These are phyloP conservation scores for Sisyra terminalis DNA, from an alignment of 2,888 invertebrate species.

Conservation along the genomic window DNA sequence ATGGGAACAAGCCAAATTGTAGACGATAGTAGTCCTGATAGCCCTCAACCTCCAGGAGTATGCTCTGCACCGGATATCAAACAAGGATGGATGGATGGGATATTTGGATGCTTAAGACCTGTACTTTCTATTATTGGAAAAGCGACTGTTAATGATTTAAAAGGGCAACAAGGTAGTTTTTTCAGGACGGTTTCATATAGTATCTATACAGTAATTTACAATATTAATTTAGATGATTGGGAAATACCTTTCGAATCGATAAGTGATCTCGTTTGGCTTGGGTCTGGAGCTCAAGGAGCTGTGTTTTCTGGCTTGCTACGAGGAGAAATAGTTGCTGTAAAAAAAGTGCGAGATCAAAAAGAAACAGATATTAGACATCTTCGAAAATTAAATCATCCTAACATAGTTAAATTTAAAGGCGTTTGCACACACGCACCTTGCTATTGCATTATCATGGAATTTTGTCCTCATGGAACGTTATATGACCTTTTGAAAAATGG, in stretches of 20 bases:
- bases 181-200: background rate
- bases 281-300: slow-evolving; percentile 91
- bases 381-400: slow-evolving; percentile 84
- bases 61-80: slow-evolving; percentile 24
- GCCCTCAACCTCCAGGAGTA: slow-evolving; percentile 21
- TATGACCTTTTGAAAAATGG: slow-evolving; percentile 76
- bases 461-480: slow-evolving; percentile 86
- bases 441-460: slow-evolving; percentile 97
- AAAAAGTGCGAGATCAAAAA: slow-evolving; percentile 81
- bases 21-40: slow-evolving; percentile 31
- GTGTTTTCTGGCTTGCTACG: slow-evolving; percentile 78
- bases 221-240: slow-evolving; percentile 58
- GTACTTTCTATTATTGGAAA: slow-evolving; percentile 78
- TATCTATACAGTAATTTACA: background rate
- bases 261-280: slow-evolving; percentile 76
- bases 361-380: slow-evolving; percentile 90
- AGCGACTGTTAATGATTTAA: slow-evolving; percentile 51
- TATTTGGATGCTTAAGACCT: slow-evolving; percentile 77
- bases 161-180: slow-evolving; percentile 35
- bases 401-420: slow-evolving; percentile 83
- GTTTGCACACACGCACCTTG: slow-evolving; percentile 85
- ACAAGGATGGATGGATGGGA: slow-evolving; percentile 63
- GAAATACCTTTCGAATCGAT: slow-evolving; percentile 88
- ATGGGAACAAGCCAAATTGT: slow-evolving; percentile 18
- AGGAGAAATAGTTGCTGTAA: slow-evolving; percentile 83